Conservation (phyloP, 2,888 invertebrate species). For the Sinodicranocentrus sp. region DNA sequence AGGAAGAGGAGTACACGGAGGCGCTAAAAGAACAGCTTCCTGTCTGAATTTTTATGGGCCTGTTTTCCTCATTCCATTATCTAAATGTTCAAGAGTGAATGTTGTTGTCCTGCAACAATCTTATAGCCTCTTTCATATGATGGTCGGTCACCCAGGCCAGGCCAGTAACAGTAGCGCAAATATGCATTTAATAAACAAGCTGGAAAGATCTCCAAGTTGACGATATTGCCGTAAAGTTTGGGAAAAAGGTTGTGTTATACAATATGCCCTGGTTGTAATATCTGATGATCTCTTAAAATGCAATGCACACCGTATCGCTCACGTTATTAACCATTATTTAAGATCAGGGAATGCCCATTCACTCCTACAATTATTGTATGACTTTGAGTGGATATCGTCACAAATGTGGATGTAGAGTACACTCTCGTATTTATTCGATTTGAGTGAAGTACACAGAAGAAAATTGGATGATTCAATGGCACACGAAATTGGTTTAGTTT, state of each 20-base stretch:
- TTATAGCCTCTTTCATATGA: constrained; percentile 1
- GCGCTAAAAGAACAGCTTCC: constrained; percentile 30
- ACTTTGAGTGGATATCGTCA: neutral
- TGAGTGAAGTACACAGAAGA: no score
- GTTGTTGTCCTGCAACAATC: constrained; percentile 15
- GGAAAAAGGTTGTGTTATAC: no score
- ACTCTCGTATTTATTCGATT: no score
- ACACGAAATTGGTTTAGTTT: no score
- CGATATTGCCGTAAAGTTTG: neutral
- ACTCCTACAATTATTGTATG: neutral
- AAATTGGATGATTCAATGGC: no score
- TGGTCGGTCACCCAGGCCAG: neutral
- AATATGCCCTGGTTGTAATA: no score
- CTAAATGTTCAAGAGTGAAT: constrained; percentile 18
- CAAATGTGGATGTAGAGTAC: no score
- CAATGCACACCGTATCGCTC: constrained; percentile 9
- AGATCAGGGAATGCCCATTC: neutral
- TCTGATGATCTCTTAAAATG: constrained; percentile 2
- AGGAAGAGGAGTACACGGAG: neutral
- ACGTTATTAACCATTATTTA: constrained; percentile 7
- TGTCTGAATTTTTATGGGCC: constrained; percentile 25
- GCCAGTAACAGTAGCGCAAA: neutral
- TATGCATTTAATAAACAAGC: constrained; percentile 10
- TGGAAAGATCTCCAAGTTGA: neutral
- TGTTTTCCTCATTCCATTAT: constrained; percentile 32